These are phyloP conservation scores for Mythimna vitellina DNA, from an alignment of 2,888 invertebrate genomes.

Conservation along the genomic window DNA sequence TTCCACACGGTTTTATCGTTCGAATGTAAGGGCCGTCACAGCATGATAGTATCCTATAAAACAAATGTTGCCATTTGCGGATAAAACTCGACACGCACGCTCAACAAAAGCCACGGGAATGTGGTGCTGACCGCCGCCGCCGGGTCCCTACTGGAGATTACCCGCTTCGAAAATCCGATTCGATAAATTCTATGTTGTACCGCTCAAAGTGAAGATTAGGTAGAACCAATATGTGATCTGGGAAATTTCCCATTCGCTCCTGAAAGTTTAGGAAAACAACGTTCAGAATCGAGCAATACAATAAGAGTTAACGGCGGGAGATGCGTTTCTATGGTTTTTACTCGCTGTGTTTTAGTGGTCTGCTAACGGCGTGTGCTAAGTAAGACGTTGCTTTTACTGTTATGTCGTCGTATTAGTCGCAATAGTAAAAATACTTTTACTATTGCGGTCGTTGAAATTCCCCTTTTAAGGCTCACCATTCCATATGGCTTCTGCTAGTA, in stretches of 20 bases:
- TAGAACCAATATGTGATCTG: slow-evolving; percentile 60
- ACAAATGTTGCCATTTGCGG: slow-evolving; percentile 62
- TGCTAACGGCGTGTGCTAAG: slow-evolving; percentile 39
- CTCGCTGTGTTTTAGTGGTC: slow-evolving; percentile 52
- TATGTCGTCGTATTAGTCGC: slow-evolving; percentile 33
- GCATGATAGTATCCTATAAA: slow-evolving; percentile 59
- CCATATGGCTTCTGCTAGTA: neutral
- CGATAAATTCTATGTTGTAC: slow-evolving; percentile 61
- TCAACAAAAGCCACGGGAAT: slow-evolving; percentile 63
- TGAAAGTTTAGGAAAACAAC: slow-evolving; percentile 52
- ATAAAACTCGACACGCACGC: slow-evolving; percentile 60
- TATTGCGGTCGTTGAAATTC: slow-evolving; percentile 14
- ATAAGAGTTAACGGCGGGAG: slow-evolving; percentile 55
- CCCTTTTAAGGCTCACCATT: slow-evolving; percentile 12
- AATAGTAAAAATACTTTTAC: slow-evolving; percentile 32
- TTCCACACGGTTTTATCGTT: slow-evolving; percentile 56
- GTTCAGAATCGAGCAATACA: slow-evolving; percentile 42
- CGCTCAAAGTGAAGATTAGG: slow-evolving; percentile 62
- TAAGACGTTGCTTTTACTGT: slow-evolving; percentile 50
- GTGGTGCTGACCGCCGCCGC: slow-evolving; percentile 61
- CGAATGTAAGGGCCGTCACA: slow-evolving; percentile 55
- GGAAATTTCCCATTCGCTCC: slow-evolving; percentile 43
- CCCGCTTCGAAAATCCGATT: slow-evolving; percentile 55
- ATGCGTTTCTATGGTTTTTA: slow-evolving; percentile 52
- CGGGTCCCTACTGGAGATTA: slow-evolving; percentile 54